Evolutionary conservation across 2,797 vertebrate species (phyloP).

Genomic region (Borostomias antarcticus): DNA sequence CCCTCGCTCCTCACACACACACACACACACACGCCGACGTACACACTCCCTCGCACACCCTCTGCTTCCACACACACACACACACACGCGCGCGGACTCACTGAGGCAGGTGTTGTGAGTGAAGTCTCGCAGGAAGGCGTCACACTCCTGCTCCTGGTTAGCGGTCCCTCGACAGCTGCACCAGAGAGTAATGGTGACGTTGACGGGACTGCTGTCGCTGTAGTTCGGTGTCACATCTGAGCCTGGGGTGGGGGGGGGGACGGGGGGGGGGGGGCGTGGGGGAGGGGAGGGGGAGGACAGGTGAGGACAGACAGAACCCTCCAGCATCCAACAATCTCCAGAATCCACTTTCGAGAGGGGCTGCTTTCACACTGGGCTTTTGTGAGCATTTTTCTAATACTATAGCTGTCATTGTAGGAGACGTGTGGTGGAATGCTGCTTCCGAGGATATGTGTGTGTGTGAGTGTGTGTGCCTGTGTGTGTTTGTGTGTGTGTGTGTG

Average conservation of each 20-base stretch:
- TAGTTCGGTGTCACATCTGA: slow-evolving; percentile 93
- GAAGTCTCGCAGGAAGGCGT: slow-evolving; percentile 89
- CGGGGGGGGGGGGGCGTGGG: neutral
- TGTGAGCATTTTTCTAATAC: too few relatives aligned
- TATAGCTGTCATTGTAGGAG: too few relatives aligned
- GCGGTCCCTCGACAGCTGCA: slow-evolving; percentile 87
- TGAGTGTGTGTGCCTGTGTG: too few relatives aligned
- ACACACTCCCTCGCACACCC: neutral
- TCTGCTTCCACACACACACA: neutral
- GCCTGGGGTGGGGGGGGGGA: slow-evolving; percentile 67
- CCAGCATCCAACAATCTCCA: too few relatives aligned
- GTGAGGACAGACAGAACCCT: neutral
- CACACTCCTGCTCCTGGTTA: slow-evolving; percentile 85
- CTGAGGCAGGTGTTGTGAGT: slow-evolving; percentile 89
- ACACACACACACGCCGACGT: neutral
- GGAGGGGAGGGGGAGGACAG: neutral
- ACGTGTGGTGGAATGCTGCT: too few relatives aligned
- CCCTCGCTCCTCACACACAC: neutral
- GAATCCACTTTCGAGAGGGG: too few relatives aligned
- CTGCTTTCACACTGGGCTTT: too few relatives aligned
- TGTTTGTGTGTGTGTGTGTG: neutral
- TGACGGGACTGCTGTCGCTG: slow-evolving; percentile 82
- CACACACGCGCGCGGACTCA: slow-evolving; percentile 68
- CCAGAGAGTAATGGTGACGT: slow-evolving; percentile 89
- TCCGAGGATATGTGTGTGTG: too few relatives aligned